Evolutionary conservation across 2,888 invertebrate species (phyloP), one percentile per base, ranked within the genome.

Genomic region (Andrena trimmerana): DNA sequence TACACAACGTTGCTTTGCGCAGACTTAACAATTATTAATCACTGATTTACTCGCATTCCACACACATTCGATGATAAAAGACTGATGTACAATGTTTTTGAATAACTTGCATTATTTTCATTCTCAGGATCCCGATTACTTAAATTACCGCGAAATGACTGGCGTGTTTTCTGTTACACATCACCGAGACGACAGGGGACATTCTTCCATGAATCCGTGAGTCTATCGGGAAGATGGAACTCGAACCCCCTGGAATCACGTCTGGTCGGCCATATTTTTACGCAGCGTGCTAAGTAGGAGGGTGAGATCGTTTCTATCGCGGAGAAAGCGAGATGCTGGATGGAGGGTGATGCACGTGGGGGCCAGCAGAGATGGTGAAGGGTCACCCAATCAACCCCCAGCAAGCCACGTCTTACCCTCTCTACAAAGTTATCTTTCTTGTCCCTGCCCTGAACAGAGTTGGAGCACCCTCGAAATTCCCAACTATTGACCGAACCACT

Each of bases 341-440:
- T 86, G 86, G 86, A 90, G 88, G 86, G 90, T 87, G 89, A 90
- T 83, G 88, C 31, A 83, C 71, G 88, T 81, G 66, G 48, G 42
- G 62, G 84, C 81, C 62, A 79, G 80, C 81, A 71, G 72, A 74
- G 78, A 81, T 85, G 83, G 85, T 71, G 90, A 92, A 91, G 92
- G 93, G 91, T 89, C 91, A 90, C 92, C 94, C 94, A 94, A 94
- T 94, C 94, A 92, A 93, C 92, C 94, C 93, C 91, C 91, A 89
- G 91, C 92, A 84, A 89, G 90, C 90, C 90, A 89, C 92, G 92
- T 93, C 93, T 93, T 93, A 92, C 93, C 93, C 93, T 92, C 91
- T 90, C 92, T 90, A 90, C 89, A 90, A 93, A 93, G 93, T 93
- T 93, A 93, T 93, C 93, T 93, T 93, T 92, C 93, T 93, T 93